Evolutionary conservation across 37 sponge, comb jelly and placozoan genomes (phyloP), one percentile per base, ranked within the genome.

Genomic region (Theonella swinhoei): DNA sequence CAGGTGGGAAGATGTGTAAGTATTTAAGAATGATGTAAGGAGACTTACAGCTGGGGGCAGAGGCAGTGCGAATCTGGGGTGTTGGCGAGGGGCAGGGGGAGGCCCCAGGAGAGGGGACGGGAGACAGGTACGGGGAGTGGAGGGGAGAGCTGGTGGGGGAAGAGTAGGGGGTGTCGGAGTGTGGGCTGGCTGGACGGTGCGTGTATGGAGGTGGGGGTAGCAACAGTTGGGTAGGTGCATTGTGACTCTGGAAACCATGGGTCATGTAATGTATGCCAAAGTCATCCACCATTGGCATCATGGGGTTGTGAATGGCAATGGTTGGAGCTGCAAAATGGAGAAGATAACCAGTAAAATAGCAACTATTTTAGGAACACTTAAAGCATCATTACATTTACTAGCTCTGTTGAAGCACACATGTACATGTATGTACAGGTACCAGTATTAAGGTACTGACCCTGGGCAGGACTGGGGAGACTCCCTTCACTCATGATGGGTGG

Each of bases 11-110:
- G n/a, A n/a, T n/a, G n/a, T n/a, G n/a, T n/a, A n/a, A n/a, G n/a
- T n/a, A n/a, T n/a, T n/a, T n/a, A n/a, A n/a, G n/a, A n/a, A n/a
- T n/a, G n/a, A n/a, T n/a, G n/a, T n/a, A n/a, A n/a, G 5, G 33
- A 20, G 31, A 68, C 14, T 68, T 7, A 32, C 31, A 7, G 1
- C 2, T 47, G 14, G 30, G 89, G 80, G 39, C 74, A 79, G 54
- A 83, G 89, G n/a, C 83, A 88, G 64, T 29, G 83, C 76, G 39
- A 83, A 82, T 25, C 59, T 66, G 78, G 81, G 81, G 28, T 68
- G 66, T 60, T 82, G 54, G 88, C 25, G 89, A 89, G 47, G 80
- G 88, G 39, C 80, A 65, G 39, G 88, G 88, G 0, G 88, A 88
- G 23, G 89, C 84, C 33, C 78, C 74, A 28, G 89, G 89, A 2